Evolutionary conservation across 2,888 invertebrate genomes (phyloP).

Genomic region (Eristalis tenax): DNA sequence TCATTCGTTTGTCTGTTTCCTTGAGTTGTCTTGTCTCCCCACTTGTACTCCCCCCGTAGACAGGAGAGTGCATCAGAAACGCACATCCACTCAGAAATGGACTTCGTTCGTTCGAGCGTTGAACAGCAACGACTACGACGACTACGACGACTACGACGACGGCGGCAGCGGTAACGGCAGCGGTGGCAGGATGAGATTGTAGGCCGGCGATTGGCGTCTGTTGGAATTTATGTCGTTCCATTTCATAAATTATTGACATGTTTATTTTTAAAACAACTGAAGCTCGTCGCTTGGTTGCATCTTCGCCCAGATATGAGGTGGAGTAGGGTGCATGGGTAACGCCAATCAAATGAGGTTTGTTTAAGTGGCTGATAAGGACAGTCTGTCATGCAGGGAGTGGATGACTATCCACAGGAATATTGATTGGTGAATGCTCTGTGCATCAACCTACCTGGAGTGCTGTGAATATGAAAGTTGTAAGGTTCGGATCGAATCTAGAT

Average conservation of each 20-base stretch:
- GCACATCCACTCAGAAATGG: conserved; percentile 38
- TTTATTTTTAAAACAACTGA: conserved; percentile 59
- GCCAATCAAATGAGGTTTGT: conserved; percentile 53
- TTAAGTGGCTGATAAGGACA: conserved; percentile 49
- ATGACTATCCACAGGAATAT: background rate
- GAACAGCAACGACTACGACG: background rate
- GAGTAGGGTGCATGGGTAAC: conserved; percentile 19
- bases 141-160: too few species aligned
- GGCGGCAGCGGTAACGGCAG: conserved; percentile 4
- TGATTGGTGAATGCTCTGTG: too few species aligned
- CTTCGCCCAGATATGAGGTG: conserved; percentile 34
- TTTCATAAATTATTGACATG: conserved; percentile 72
- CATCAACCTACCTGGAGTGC: too few species aligned
- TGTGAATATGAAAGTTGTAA: too few species aligned
- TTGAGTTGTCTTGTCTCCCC: background rate
- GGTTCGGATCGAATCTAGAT: too few species aligned
- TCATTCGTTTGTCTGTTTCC: background rate
- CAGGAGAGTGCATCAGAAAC: conserved; percentile 1
- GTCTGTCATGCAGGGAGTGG: conserved; percentile 5
- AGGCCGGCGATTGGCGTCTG: conserved; percentile 46
- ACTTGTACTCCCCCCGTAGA: background rate
- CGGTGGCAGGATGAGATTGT: conserved; percentile 38
- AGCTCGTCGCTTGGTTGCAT: conserved; percentile 19
- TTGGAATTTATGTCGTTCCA: conserved; percentile 63
- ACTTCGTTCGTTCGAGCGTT: conserved; percentile 51